A percentile compares a stretch with the other conserved stretches of the same genome.
phyloP scores from a whole-genome alignment of 2,113 vertebrate genomes.

The Syngnathus scovelli region DNA sequence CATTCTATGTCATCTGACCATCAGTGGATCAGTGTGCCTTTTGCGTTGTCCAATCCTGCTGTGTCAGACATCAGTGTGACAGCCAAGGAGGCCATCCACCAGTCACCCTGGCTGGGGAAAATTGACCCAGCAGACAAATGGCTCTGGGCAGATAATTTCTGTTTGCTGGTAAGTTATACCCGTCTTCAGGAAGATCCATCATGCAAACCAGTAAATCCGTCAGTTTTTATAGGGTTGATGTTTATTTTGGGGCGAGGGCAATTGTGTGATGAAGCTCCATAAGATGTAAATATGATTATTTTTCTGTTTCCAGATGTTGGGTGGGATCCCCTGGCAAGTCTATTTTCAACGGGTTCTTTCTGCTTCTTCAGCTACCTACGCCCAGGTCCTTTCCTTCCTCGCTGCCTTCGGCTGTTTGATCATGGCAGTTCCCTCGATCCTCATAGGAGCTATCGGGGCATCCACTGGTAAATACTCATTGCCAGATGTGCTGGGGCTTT shows the following conservation, averaged over 20 bases:
- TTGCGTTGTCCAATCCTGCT: constrained; percentile 86
- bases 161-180: constrained; percentile 78
- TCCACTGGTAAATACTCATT: constrained; percentile 81
- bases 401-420: constrained; percentile 91
- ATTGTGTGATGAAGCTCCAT: background rate
- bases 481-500: background rate
- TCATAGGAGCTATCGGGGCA: constrained; percentile 93
- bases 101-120: constrained; percentile 86
- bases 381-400: constrained; percentile 92
- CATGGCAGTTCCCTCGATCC: constrained; percentile 89
- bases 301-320: constrained; percentile 81
- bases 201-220: constrained; percentile 1
- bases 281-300: constrained; percentile 45
- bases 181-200: constrained; percentile 2
- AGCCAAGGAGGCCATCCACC: constrained; percentile 77
- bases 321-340: constrained; percentile 96
- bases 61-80: constrained; percentile 85
- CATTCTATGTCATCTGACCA: constrained; percentile 31
- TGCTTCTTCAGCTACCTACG: constrained; percentile 93
- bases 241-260: background rate
- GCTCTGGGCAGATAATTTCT: constrained; percentile 90
- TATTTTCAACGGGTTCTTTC: constrained; percentile 98
- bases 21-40: constrained; percentile 95
- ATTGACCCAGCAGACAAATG: constrained; percentile 77
- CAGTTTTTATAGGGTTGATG: background rate